Base-by-base conservation (phyloP, 2,888 invertebrate genomes). In the Mystacides longicornis region DNA sequence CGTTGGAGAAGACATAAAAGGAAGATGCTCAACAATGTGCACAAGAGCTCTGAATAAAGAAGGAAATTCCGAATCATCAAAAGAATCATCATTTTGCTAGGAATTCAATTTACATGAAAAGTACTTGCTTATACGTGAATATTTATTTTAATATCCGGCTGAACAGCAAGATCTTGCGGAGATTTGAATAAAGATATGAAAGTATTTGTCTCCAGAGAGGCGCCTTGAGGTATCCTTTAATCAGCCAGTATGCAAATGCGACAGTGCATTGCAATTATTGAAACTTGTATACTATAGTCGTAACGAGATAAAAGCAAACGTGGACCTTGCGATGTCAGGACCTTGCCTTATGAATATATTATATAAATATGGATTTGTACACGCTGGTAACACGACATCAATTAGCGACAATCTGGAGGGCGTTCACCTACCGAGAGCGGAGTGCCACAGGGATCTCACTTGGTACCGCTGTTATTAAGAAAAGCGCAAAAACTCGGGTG, bases 261-360 rank as follows among this genome's bases (percentile, higher is more conserved):
- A 37, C 37, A 37, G 16, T 37, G 37, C 37, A 37, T 37, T 37
- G 37, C 37, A 37, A 37, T 37, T 37, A 37, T 37, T 37, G 37
- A 37, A 37, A 37, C 37, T 7, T 37, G 37, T 37, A 37, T 16
- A 37, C 16, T 37, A 14, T 16, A 4, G 37, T 37, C 16, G 14
- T 37, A 14, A 37, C 16, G 37, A n/a, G 37, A 37, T 37, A 37
- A 37, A 27, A 37, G 37, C n/a, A 37, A 37, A 16, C 37, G 37
- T 16, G 14, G 14, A 37, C 37, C 37, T 37, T 4, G 16, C n/a
- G 37, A 16, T 37, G 37, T 37, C 16, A 16, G 37, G 37, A 37
- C 37, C 14, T 14, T 27, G 7, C 11, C 27, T 11, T 27, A 11
- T 37, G 37, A 37, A 37, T 37, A 37, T 14, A 37, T 14, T 27